These are phyloP conservation scores for Nasonia oneida DNA, from an alignment of 2,888 invertebrate species.

Conservation along the genomic window DNA sequence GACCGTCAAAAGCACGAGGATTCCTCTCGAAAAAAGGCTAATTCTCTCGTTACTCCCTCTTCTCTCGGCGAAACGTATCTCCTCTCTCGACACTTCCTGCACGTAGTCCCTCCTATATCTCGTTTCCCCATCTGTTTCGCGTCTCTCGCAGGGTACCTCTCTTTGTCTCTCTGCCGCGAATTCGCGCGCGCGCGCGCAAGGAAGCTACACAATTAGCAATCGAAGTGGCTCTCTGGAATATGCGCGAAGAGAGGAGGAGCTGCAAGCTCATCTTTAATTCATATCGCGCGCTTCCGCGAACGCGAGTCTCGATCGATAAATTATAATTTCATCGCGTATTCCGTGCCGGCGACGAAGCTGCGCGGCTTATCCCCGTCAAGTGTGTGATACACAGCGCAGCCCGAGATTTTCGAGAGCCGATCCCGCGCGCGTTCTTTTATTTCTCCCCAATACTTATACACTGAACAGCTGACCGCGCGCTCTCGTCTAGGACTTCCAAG, in stretches of 20 bases:
- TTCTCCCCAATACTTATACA: no score
- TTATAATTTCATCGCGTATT: constrained; percentile 76
- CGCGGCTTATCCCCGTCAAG: constrained; percentile 55
- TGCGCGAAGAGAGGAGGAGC: constrained; percentile 60
- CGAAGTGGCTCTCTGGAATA: constrained; percentile 72
- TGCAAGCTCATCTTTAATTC: constrained; percentile 77
- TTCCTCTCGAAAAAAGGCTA: neutral
- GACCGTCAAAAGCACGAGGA: neutral
- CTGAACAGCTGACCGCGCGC: neutral
- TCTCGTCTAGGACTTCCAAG: constrained; percentile 10
- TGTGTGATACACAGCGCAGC: constrained; percentile 23
- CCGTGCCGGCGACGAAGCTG: constrained; percentile 3
- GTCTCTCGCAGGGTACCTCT: constrained; percentile 39
- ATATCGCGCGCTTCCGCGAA: constrained; percentile 76
- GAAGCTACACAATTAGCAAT: constrained; percentile 74
- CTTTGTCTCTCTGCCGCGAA: constrained; percentile 37
- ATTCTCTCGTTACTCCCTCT: constrained; percentile 26
- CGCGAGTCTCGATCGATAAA: constrained; percentile 77
- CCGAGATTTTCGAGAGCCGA: neutral
- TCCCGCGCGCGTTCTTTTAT: neutral
- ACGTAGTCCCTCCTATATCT: constrained; percentile 53
- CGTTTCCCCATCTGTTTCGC: constrained; percentile 57
- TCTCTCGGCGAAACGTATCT: constrained; percentile 13
- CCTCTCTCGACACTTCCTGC: constrained; percentile 15
- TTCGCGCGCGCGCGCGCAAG: constrained; percentile 59